Evolutionary conservation across 2,797 vertebrate genomes (phyloP).

Genomic region (Intellagama lesueurii): DNA sequence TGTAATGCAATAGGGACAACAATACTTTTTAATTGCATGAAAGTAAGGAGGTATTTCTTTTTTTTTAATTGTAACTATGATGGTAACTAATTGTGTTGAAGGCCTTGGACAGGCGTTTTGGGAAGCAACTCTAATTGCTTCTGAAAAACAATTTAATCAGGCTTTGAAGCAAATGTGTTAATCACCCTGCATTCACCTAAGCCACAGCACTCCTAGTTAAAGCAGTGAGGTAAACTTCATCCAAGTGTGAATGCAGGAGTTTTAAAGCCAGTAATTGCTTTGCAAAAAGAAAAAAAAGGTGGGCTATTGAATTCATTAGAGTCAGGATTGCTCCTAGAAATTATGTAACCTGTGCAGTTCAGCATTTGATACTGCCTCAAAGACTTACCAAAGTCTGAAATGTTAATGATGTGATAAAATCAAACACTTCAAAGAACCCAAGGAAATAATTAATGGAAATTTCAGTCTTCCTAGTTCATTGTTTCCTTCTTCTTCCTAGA

Average conservation of each 20-base stretch:
- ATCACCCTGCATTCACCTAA: background rate
- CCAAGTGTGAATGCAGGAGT: background rate
- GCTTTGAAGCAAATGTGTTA: background rate
- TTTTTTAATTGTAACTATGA: background rate
- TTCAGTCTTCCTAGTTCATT: background rate
- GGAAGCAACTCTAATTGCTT: background rate
- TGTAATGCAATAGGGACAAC: too few species aligned
- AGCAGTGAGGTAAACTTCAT: background rate
- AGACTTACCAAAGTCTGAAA: background rate
- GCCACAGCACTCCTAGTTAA: background rate
- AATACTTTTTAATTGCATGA: too few species aligned
- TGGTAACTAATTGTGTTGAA: background rate
- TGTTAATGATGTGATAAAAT: constrained; percentile 5
- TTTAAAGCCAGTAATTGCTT: background rate
- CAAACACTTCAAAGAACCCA: constrained; percentile 1
- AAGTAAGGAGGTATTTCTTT: background rate
- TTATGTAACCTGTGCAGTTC: background rate
- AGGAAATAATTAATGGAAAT: background rate
- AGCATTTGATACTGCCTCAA: background rate
- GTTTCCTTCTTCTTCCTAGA: background rate
- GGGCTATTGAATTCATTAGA: background rate
- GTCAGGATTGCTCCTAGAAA: background rate
- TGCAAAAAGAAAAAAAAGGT: background rate
- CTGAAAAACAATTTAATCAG: background rate
- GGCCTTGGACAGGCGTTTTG: background rate